Evolutionary conservation across 2,797 vertebrate species (phyloP), one percentile per base, ranked within the genome.

Genomic region (Intellagama lesueurii): DNA sequence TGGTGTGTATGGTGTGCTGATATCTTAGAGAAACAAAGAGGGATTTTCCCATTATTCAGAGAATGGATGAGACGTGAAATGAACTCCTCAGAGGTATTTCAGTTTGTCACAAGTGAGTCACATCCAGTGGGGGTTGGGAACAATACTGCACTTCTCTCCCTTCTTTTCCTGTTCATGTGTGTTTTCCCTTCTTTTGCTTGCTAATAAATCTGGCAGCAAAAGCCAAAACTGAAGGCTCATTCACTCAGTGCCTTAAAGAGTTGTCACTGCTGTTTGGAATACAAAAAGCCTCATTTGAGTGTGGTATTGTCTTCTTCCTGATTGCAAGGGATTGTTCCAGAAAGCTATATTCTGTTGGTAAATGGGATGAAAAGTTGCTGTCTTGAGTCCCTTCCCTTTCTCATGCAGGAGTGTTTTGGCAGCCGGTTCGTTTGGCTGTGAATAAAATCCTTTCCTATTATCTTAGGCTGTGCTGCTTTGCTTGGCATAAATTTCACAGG

Each of bases 41-140:
- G 95, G 96, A 95, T 96, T 96, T 96, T 94, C 96, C 94, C 94
- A 96, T 97, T 96, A 95, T 94, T 93, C 94, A 92, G 91, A 87
- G 94, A 95, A 96, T 96, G 96, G 95, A 95, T 96, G 95, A 96
- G 94, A 96, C 72, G 73, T 94, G 95, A 95, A 95, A 96, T 95
- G 95, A 97, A 95, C 95, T 96, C 95, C 94, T 95, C 60, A 80
- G 96, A 96, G 96, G 95, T 92, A 69, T 92, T 95, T 95, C 89
- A 35, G 93, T 94, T 96, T 95, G 95, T 96, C 96, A 96, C 94
- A 95, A 94, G 92, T 94, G 94, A 95, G 94, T 96, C 95, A 92
- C 79, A 32, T 94, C 88, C 86, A 90, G 91, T 95, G 94, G 30
- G 94, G 85, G 11, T 92, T 5, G 16, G 94, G 93, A 87, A 81